Percentiles rank a stretch among this genome's conserved stretches.
Evolutionary conservation across 1,140 invertebrate genomes (phyloP).

Genomic region (Littorina saxatilis): DNA sequence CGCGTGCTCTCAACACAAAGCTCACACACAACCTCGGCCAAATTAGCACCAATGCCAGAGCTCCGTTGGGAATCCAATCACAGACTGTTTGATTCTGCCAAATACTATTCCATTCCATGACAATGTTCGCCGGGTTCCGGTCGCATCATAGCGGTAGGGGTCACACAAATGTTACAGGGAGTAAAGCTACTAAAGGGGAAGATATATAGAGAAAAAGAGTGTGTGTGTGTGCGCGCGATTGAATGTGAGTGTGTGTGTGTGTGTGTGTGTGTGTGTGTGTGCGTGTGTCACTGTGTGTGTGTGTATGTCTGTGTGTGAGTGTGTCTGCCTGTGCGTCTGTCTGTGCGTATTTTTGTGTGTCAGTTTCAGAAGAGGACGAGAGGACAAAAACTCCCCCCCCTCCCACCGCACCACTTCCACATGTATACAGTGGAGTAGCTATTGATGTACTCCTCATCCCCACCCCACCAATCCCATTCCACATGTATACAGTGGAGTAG

Average conservation of each 20-base stretch:
- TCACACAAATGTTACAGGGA: no score
- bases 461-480: not conserved
- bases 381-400: not conserved
- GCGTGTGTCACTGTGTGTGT: not conserved
- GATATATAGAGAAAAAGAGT: no score
- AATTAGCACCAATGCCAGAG: no score
- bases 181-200: no score
- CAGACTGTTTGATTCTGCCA: no score
- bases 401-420: not conserved
- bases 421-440: not conserved
- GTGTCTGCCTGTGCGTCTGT: not conserved
- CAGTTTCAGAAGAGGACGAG: not conserved
- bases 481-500: not conserved
- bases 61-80: no score
- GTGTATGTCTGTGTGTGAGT: not conserved
- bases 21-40: no score
- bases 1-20: no score
- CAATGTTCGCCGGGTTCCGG: no score
- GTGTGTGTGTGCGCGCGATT: no score
- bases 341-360: not conserved
- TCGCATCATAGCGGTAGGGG: no score
- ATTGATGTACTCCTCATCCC: not conserved
- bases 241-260: conserved; percentile 9
- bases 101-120: no score
- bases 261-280: not conserved